Evolutionary conservation across 2,113 vertebrate species (phyloP), one percentile per base, ranked within the genome.

Genomic region (Vombatus ursinus): DNA sequence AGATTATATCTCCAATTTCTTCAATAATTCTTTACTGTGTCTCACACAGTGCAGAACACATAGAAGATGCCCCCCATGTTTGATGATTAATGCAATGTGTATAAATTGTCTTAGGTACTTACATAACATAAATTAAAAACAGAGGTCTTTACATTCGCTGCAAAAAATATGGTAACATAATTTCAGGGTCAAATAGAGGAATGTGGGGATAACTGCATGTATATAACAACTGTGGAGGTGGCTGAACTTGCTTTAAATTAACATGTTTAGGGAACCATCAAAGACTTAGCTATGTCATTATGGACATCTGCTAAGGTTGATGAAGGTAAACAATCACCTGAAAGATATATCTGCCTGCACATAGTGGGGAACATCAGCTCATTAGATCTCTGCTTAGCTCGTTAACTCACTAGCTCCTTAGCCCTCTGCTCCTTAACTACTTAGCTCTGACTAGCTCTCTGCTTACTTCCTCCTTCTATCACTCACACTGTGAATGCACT

Each of bases 371-470:
- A 98, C 51, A 53, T 97, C 96, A 98, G 94, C 94, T 98, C 96
- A 97, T 98, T 98, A 98, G 96, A 96, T 95, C 95, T 98, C 96
- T 97, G 96, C 97, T 97, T 98, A 98, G 98, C 98, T 98, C 97
- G 93, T 91, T 98, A 98, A 97, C 97, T 98, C 97, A 98, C 96
- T 98, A 98, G 97, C 96, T 98, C 96, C 95, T 98, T 98, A 98
- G 89, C 96, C 98, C 90, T 97, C 92, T 97, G 91, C 95, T 98
- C 92, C 92, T 98, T 98, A 98, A 98, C 96, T 97, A 98, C 94
- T 98, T 97, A 98, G 94, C 94, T 98, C 95, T 94, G 92, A 98
- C 98, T 98, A 92, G 50, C 96, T 98, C 3, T 0, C 57, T 97
- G 94, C 96, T 98, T 95, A 95, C 77, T 95, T 98, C 94, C 96